phyloP scores from a whole-genome alignment of 2,113 vertebrate species.

The Gyps fulvus region DNA sequence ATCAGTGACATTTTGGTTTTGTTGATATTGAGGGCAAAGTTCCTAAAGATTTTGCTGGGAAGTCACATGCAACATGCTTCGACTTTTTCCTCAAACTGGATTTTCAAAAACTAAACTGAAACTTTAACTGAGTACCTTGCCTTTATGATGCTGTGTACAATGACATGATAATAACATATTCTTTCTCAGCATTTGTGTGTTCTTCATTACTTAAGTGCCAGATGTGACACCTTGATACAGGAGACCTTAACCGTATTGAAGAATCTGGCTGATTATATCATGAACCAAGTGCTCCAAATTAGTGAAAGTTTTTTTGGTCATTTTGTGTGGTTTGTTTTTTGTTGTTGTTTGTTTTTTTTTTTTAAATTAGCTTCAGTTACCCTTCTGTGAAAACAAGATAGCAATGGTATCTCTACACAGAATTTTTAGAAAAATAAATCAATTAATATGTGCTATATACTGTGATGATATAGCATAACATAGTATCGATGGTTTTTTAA shows the following conservation, averaged over 20 bases:
- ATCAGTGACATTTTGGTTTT: not conserved
- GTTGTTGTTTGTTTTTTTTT: not conserved
- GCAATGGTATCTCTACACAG: not conserved
- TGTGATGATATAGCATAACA: not conserved
- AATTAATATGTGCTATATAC: not conserved
- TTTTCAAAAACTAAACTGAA: not conserved
- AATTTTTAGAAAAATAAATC: not conserved
- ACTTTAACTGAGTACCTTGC: not conserved
- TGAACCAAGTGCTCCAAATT: not conserved
- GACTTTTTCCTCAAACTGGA: not conserved
- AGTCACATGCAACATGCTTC: not conserved
- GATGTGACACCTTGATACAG: not conserved
- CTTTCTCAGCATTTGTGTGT: not conserved
- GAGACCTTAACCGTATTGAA: not conserved
- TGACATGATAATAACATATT: not conserved
- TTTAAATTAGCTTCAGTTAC: not conserved
- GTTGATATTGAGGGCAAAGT: not conserved
- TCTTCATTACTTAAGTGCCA: not conserved
- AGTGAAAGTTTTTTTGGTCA: not conserved
- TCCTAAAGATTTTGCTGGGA: not conserved
- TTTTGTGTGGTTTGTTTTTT: not conserved
- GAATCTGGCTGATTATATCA: not conserved
- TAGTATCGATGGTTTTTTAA: not conserved
- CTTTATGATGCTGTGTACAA: not conserved
- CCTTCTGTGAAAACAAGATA: not conserved